phyloP scores from a whole-genome alignment of 2,888 invertebrate genomes.

The Loripinus fragilis region DNA sequence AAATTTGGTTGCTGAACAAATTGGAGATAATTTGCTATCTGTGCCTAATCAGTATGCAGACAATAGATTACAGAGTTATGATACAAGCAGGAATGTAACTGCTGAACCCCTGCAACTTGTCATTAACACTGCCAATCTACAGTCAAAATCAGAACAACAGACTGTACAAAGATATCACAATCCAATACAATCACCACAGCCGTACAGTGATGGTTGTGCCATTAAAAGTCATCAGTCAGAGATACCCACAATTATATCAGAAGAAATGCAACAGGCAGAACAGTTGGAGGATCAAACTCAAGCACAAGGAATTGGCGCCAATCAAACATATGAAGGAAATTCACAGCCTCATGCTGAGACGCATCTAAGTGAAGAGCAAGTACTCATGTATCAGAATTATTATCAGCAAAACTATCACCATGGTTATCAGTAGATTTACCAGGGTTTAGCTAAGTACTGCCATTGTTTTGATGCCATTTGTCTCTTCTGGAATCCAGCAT shows the following conservation, averaged over 20 bases:
- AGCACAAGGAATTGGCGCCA: not conserved
- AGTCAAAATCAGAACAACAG: not conserved
- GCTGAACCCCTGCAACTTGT: conserved; percentile 6
- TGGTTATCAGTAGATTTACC: not conserved
- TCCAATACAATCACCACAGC: not conserved
- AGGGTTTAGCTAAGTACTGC: too few species aligned
- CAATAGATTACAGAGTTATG: not conserved
- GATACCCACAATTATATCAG: not conserved
- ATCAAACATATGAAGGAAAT: not conserved
- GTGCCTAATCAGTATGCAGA: not conserved
- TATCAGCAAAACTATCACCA: conserved; percentile 3
- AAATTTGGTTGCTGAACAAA: not conserved
- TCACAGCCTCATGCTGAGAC: not conserved
- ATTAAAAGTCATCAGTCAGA: not conserved
- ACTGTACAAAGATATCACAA: not conserved
- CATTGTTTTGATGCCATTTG: too few species aligned
- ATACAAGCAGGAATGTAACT: not conserved
- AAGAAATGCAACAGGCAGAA: not conserved
- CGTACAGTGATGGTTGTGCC: not conserved
- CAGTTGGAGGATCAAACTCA: not conserved
- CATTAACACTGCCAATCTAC: not conserved
- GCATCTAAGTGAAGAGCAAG: not conserved
- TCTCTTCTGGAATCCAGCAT: too few species aligned
- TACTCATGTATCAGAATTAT: conserved; percentile 1
- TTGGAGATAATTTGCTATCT: not conserved